These are phyloP conservation scores for Brevimyrus niger DNA, from an alignment of 2,113 vertebrate species.

Conservation along the genomic window DNA sequence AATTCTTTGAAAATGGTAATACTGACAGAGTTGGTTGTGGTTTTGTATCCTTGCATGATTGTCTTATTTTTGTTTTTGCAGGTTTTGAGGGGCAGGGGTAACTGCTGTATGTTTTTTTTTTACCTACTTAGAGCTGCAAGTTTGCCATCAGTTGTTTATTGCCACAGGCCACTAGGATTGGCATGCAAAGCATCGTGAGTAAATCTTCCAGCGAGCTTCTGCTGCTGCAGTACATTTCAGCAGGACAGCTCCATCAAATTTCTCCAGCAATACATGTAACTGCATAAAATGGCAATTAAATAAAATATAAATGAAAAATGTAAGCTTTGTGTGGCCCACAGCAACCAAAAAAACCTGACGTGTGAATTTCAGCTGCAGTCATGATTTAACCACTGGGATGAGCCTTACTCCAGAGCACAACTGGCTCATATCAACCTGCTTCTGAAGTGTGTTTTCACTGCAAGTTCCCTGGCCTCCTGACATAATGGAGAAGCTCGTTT, in stretches of 20 bases:
- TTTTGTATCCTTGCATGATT: not conserved
- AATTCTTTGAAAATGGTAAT: not conserved
- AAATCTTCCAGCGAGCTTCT: not conserved
- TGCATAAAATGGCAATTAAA: not conserved
- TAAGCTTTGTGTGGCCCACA: not conserved
- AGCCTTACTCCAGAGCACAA: not conserved
- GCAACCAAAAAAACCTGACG: not conserved
- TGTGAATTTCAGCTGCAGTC: not conserved
- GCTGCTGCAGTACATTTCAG: not conserved
- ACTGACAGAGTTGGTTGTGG: not conserved
- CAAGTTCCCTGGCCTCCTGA: too few relatives aligned
- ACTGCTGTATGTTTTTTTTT: not conserved
- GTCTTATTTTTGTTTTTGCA: not conserved
- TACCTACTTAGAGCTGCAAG: not conserved
- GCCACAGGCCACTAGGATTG: not conserved
- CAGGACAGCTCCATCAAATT: not conserved
- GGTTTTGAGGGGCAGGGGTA: not conserved
- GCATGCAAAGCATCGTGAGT: not conserved
- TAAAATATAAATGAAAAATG: not conserved
- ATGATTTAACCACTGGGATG: not conserved
- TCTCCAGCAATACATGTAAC: not conserved
- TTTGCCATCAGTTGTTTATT: not conserved
- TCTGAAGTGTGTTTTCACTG: too few relatives aligned
- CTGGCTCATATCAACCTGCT: too few relatives aligned
- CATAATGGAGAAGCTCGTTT: not conserved